phyloP scores from a whole-genome alignment of 2,113 vertebrate genomes.

The Ameiurus melas region DNA sequence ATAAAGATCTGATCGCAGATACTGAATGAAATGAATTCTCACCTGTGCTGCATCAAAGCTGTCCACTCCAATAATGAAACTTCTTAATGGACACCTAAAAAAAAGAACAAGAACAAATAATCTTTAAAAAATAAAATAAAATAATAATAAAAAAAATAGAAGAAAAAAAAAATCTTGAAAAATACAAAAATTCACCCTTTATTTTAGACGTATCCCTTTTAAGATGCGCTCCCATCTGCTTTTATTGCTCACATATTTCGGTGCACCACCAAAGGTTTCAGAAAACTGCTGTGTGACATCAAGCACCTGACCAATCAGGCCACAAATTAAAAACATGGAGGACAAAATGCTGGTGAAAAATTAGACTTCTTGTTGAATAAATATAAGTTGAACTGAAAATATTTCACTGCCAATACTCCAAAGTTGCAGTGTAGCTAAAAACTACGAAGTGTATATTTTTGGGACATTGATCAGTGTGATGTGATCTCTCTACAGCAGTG shows the following conservation, averaged over 20 bases:
- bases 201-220: neutral
- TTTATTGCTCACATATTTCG: neutral
- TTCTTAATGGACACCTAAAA: slow-evolving; percentile 65
- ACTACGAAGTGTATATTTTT: neutral
- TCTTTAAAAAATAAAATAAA: neutral
- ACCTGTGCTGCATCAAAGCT: slow-evolving; percentile 81
- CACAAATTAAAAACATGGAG: neutral
- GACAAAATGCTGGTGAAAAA: neutral
- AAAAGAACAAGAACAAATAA: slow-evolving; percentile 34
- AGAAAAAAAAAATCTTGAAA: neutral
- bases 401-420: neutral
- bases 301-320: neutral
- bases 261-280: neutral
- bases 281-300: neutral
- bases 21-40: slow-evolving; percentile 11
- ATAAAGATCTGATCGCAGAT: neutral
- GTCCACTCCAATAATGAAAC: slow-evolving; percentile 63
- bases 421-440: neutral
- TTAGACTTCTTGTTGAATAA: neutral
- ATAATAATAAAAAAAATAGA: neutral
- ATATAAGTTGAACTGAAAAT: neutral
- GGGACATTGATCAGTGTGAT: neutral
- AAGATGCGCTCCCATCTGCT: neutral
- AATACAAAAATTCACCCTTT: neutral
- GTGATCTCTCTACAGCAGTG: neutral